Base-by-base conservation (phyloP, 2,888 invertebrate genomes). In the Imbricaverruca yamaguchii region DNA sequence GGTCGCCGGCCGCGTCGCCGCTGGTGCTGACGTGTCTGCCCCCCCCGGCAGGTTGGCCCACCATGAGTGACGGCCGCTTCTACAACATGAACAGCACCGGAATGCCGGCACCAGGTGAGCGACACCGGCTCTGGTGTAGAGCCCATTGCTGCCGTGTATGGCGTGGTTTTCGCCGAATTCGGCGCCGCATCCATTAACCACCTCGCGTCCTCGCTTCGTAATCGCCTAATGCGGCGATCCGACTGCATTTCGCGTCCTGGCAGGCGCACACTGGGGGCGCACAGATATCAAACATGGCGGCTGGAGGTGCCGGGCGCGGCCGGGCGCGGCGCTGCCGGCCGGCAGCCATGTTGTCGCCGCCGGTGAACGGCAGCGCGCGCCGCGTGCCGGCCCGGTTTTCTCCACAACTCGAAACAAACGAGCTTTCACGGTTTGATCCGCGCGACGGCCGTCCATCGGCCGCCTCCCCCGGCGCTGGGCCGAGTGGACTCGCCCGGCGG, bases 331-430 rank as follows among this genome's bases (percentile, higher is more conserved):
- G 18, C 18, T 15, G 67, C 67, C 23, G 67, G 10, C 13, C 13
- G 67, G 67, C 23, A 9, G 67, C 67, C 67, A 67, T 67, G 67
- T 67, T 67, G 67, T 67, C 23, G 67, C 67, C 67, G 25, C 67
- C 23, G 4, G 23, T 23, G 23, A n/a, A 8, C 23, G 63, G 23
- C 67, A 9, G 0, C 67, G 7, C 67, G 9, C 25, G 53, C 69
- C 53, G 74, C 74, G 53, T 21, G 74, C 74, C 74, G 53, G 21
- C 74, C 74, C 23, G 74, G 3, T 74, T 74, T 74, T 74, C 74
- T 74, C 74, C 74, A 55, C 74, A 53, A 55, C 55, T 74, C 74
- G 74, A 55, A 55, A 74, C 74, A 74, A 74, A 55, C 74, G 55
- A 55, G 55, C 74, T 74, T 74, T 74, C 74, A 74, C 74, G 74